These are phyloP conservation scores for Strigamia transsilvanica DNA, from an alignment of 2,888 invertebrate genomes.

Conservation along the genomic window DNA sequence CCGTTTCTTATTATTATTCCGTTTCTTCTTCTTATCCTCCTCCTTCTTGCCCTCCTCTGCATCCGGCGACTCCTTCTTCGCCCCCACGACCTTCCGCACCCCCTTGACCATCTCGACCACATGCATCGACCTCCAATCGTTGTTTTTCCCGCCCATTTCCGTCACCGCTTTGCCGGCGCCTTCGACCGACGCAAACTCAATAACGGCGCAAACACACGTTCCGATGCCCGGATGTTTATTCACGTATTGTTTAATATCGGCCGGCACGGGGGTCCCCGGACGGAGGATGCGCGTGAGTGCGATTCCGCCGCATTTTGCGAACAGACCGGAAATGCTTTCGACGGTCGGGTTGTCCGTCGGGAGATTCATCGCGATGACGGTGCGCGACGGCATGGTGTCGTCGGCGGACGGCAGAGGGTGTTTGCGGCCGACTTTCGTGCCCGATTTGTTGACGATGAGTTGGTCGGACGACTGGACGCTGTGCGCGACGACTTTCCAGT, in stretches of 20 bases:
- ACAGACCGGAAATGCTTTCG: constrained; percentile 88
- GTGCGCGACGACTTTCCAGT: constrained; percentile 91
- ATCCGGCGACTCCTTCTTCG: constrained; percentile 58
- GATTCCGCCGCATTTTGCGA: constrained; percentile 88
- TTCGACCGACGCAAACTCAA: constrained; percentile 89
- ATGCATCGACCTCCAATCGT: constrained; percentile 64
- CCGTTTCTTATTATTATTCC: constrained; percentile 57
- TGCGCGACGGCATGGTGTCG: constrained; percentile 90
- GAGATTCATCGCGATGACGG: constrained; percentile 85
- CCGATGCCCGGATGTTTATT: constrained; percentile 89
- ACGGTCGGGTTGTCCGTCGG: constrained; percentile 85
- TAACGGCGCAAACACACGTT: constrained; percentile 84
- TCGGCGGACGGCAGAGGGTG: constrained; percentile 88
- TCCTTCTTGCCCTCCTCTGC: constrained; percentile 57
- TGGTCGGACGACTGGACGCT: constrained; percentile 80
- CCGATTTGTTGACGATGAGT: constrained; percentile 87
- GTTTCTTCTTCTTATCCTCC: constrained; percentile 59
- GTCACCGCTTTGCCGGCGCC: constrained; percentile 83
- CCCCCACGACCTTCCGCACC: constrained; percentile 56
- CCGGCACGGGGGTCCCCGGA: constrained; percentile 88
- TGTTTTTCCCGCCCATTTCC: constrained; percentile 59
- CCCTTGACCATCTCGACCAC: constrained; percentile 61
- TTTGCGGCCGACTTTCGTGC: constrained; percentile 85
- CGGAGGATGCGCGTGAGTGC: constrained; percentile 85
- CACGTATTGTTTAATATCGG: constrained; percentile 88